phyloP scores from a whole-genome alignment of 2,888 invertebrate species.

The Aporophyla nigra region DNA sequence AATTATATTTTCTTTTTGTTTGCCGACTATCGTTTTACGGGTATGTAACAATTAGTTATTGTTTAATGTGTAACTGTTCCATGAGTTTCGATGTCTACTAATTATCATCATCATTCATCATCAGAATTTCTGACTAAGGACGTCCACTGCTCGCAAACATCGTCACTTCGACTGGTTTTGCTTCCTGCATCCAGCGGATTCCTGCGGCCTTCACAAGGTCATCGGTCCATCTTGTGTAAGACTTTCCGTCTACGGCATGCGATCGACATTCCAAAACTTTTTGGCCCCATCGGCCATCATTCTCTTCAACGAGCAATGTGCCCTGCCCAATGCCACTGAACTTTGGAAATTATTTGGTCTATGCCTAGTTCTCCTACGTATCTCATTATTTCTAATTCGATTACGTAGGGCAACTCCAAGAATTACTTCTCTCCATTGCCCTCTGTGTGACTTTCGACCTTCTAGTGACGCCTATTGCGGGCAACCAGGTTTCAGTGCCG shows the following conservation, averaged over 20 bases:
- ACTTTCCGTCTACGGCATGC: background rate
- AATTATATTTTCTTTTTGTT: conserved; percentile 3
- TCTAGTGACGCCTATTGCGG: background rate
- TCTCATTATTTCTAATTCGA: background rate
- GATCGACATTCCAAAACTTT: background rate
- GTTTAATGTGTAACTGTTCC: background rate
- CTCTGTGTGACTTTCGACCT: background rate
- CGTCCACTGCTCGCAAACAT: background rate
- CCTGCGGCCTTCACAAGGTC: background rate
- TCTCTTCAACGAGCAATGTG: too few species aligned
- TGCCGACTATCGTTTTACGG: background rate
- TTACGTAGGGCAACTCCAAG: background rate
- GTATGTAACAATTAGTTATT: background rate
- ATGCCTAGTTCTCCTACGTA: background rate
- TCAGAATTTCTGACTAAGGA: background rate
- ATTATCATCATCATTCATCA: background rate
- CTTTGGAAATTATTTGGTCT: background rate
- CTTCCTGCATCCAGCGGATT: background rate
- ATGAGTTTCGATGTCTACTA: background rate
- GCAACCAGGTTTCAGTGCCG: background rate
- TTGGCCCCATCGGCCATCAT: too few species aligned
- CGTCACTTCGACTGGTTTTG: background rate
- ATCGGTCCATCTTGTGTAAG: too few species aligned
- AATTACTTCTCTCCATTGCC: background rate
- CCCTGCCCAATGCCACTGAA: background rate